A percentile compares a stretch with the other conserved stretches of the same genome.
These are phyloP conservation scores for Hormaphis cornu DNA, from an alignment of 1,140 invertebrate species.

Conservation along the genomic window DNA sequence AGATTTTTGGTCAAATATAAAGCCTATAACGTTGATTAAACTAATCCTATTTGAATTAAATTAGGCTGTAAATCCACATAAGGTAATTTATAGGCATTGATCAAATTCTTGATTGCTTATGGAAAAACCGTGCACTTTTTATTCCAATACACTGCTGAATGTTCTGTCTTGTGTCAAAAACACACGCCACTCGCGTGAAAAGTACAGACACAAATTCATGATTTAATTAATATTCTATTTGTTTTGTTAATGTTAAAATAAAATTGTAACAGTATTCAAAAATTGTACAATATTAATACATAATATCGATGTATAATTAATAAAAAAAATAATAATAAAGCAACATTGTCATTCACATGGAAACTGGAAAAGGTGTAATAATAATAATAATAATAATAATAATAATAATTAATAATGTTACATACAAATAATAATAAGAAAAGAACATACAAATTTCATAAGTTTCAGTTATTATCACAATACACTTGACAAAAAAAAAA, in stretches of 20 bases:
- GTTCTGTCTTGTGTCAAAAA: too few species aligned
- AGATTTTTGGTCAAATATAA: too few species aligned
- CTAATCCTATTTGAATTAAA: too few species aligned
- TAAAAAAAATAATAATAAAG: slow-evolving; percentile 29
- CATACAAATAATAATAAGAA: slow-evolving; percentile 10
- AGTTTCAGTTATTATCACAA: slow-evolving; percentile 29
- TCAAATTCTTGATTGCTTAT: too few species aligned
- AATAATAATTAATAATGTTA: neutral
- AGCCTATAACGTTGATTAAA: too few species aligned
- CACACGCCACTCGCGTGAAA: too few species aligned
- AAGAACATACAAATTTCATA: neutral
- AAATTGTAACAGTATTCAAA: too few species aligned
- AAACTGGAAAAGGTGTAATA: slow-evolving; percentile 29
- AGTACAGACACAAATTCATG: too few species aligned
- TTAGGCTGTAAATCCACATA: too few species aligned
- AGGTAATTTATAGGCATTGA: too few species aligned
- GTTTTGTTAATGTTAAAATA: neutral
- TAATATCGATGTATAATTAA: slow-evolving; percentile 11
- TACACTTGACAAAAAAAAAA: slow-evolving; percentile 16
- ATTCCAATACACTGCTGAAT: too few species aligned
- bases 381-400: neutral
- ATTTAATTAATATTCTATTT: neutral
- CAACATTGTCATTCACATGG: slow-evolving; percentile 16
- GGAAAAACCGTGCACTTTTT: too few species aligned
- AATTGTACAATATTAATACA: slow-evolving; percentile 15